These are phyloP conservation scores for Odontesthes bonariensis DNA, from an alignment of 2,113 vertebrate species.

Conservation along the genomic window DNA sequence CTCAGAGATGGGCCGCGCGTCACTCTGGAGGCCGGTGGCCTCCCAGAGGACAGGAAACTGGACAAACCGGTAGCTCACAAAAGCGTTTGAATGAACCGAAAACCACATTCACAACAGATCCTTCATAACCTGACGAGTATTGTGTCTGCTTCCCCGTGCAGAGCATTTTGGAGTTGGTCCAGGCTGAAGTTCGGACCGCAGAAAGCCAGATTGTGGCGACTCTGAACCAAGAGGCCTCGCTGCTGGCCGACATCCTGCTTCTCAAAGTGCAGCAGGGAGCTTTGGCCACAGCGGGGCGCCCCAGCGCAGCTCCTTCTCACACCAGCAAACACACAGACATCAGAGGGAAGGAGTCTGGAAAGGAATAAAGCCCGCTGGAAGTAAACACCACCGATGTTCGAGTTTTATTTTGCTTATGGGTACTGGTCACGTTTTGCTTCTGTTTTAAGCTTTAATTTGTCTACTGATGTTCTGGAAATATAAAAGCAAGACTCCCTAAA, in stretches of 20 bases:
- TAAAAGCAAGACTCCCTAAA: too few relatives aligned
- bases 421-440: too few relatives aligned
- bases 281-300: conserved; percentile 27
- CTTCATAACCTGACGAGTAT: neutral
- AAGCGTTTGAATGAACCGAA: neutral
- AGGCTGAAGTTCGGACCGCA: conserved; percentile 37
- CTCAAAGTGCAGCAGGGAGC: conserved; percentile 47
- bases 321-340: neutral
- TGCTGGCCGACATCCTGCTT: conserved; percentile 54
- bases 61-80: conserved; percentile 30
- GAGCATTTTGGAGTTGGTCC: conserved; percentile 33
- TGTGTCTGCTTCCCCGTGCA: neutral
- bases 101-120: neutral
- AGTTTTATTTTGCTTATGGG: neutral
- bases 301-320: neutral
- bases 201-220: conserved; percentile 35
- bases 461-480: too few relatives aligned
- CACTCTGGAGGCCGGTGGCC: neutral
- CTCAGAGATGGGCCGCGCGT: conserved; percentile 30
- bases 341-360: conserved; percentile 4
- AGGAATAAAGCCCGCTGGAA: neutral
- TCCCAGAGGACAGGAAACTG: conserved; percentile 12
- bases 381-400: too few relatives aligned
- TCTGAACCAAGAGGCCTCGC: conserved; percentile 46
- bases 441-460: too few relatives aligned